Evolutionary conservation across 64 coral and sea anemone genomes (phyloP), one percentile per base, ranked within the genome.

Genomic region (Anthopleura sola): DNA sequence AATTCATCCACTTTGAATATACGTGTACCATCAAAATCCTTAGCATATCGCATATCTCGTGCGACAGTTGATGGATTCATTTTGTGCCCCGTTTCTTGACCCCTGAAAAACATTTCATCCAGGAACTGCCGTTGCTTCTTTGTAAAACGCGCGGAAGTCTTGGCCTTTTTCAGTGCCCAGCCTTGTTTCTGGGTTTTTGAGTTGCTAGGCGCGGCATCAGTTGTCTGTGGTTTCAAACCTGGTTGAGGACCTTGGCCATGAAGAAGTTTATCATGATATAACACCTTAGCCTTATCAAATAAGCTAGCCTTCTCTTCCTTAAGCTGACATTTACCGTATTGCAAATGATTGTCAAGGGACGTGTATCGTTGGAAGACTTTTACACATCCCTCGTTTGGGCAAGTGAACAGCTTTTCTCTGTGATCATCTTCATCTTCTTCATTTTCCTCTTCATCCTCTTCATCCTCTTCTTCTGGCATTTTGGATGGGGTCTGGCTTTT

Each of bases 1-100:
- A 86, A 86, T 34, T 86, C 85, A n/a, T 24, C 15, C 38, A 86
- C 17, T 37, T 46, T 37, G 28, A 86, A 76, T 34, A 39, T 24
- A 14, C 66, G 38, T 10, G 4, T 55, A 2, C 66, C 68, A 17
- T 40, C 69, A 31, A 75, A 40, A 50, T 77, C 85, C 55, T 75
- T 86, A n/a, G 84, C 84, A 23, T 34, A 86, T 19, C 36, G 58
- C 84, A 75, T 75, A 17, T 86, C 46, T 75, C 60, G 85, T 1
- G 85, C 9, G 14, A 86, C 85, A 34, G 37, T 86, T 24, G 46
- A 60, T 3, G 68, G 60, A 49, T 76, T 62, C 31, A 54, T 34
- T 55, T 86, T 86, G 34, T 86, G 39, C 17, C 66, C 85, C 1
- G 85, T 86, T 28, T 36, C 23, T 37, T 86, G 26, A 23, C 38